phyloP scores from a whole-genome alignment of 35 echinoderm and acorn worm genomes.

The Patiria miniata region DNA sequence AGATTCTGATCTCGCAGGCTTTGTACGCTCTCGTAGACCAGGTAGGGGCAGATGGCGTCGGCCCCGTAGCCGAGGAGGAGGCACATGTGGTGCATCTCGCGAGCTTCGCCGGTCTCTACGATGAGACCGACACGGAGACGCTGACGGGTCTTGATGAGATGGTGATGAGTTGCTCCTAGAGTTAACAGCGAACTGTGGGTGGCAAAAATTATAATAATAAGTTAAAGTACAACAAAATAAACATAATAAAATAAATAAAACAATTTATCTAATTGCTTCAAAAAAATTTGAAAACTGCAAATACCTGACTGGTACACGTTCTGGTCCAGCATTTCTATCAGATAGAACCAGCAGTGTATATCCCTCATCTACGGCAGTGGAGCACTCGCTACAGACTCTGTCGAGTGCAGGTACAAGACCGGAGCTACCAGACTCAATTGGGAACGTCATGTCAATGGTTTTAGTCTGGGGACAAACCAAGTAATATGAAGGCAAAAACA shows the following conservation, averaged over 20 bases:
- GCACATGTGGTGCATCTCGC: constrained; percentile 97
- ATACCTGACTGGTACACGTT: constrained; percentile 76
- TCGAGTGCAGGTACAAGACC: constrained; percentile 86
- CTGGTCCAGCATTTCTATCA: constrained; percentile 71
- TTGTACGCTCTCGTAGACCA: constrained; percentile 85
- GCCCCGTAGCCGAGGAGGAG: constrained; percentile 89
- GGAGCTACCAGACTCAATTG: constrained; percentile 55
- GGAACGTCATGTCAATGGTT: constrained; percentile 85
- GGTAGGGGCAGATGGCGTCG: constrained; percentile 96
- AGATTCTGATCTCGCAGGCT: constrained; percentile 86
- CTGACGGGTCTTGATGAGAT: constrained; percentile 91
- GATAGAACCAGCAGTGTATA: constrained; percentile 80
- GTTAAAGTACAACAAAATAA: neutral
- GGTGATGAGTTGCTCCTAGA: constrained; percentile 89
- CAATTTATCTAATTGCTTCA: neutral
- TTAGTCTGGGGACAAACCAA: constrained; percentile 62
- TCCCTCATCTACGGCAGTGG: constrained; percentile 72
- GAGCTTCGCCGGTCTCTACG: constrained; percentile 85
- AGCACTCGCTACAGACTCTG: constrained; percentile 76
- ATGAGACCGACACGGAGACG: constrained; percentile 92
- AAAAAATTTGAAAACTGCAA: neutral
- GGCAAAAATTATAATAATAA: neutral
- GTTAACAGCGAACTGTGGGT: constrained; percentile 78
- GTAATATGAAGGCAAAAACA: too few species aligned
- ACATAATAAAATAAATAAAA: neutral